phyloP scores from a whole-genome alignment of 2,888 invertebrate species.

The Dicycla oo region DNA sequence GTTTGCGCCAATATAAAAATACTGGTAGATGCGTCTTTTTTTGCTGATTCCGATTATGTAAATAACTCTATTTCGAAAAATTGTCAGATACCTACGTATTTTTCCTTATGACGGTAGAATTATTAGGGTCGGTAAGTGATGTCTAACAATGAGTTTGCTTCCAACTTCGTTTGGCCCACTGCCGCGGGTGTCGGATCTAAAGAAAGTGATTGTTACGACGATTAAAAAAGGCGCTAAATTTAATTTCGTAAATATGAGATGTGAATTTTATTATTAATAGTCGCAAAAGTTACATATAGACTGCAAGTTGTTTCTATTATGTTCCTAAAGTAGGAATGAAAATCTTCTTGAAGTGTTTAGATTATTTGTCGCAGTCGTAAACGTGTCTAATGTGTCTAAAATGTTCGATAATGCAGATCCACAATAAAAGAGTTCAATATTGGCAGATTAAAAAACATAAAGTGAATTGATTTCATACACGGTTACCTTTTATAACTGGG shows the following conservation, averaged over 20 bases:
- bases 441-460: conserved; percentile 32
- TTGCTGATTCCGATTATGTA: too few relatives aligned
- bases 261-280: conserved; percentile 18
- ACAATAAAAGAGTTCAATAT: conserved; percentile 30
- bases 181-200: not conserved
- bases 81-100: too few relatives aligned
- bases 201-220: conserved; percentile 20
- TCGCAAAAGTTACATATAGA: conserved; percentile 33
- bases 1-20: too few relatives aligned
- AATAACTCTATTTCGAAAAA: too few relatives aligned
- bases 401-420: conserved; percentile 1
- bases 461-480: conserved; percentile 59
- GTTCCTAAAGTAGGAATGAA: not conserved
- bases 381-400: conserved; percentile 1
- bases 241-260: not conserved
- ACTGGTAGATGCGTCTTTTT: too few relatives aligned
- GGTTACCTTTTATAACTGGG: conserved; percentile 34
- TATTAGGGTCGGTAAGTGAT: not conserved
- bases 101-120: too few relatives aligned
- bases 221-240: conserved; percentile 8
- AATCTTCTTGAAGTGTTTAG: not conserved
- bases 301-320: not conserved
- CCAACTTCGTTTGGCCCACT: not conserved
- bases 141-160: conserved; percentile 20
- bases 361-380: not conserved